Evolutionary conservation across 2,797 vertebrate genomes (phyloP), one percentile per base, ranked within the genome.

Genomic region (Mastacembelus armatus): DNA sequence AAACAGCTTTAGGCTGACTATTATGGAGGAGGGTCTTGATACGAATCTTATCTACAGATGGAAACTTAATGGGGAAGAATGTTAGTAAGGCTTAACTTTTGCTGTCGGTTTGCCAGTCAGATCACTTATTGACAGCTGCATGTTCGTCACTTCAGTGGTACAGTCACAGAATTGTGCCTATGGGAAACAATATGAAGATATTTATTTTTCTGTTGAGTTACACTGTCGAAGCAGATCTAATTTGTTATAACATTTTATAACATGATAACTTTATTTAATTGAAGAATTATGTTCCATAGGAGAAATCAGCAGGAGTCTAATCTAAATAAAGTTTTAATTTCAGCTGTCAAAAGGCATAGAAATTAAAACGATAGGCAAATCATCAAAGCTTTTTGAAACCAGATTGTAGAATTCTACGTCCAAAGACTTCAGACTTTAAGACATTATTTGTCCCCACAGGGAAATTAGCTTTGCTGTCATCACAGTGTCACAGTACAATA

Each of bases 101-200:
- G 24, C 39, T 39, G 19, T 32, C 55, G 42, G 19, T 64, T 70
- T 65, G 56, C 36, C 43, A 18, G 30, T 50, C 30, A 42, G n/a
- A 36, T 70, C 2, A 55, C 71, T 66, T 40, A 55, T 38, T 48
- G 29, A 16, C 50, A 27, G 49, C 26, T 16, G 2, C 27, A 5
- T 11, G 18, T 42, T 21, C 36, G 42, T 30, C 10, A 16, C 15
- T 2, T 33, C 18, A 38, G 10, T 10, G 6, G 12, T 18, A 12
- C 11, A 24, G 11, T 14, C 0, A 1, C 4, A 10, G 12, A 4
- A 35, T 60, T 7, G 11, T 33, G 4, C 36, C 21, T 36, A 30
- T 32, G 11, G 47, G 18, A 24, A 45, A 26, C 2, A 0, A 12
- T 7, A 18, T 26, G 12, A 5, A 42, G 19, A 35, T 39, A 8